phyloP scores from a whole-genome alignment of 2,113 vertebrate genomes.

The Hippocampus comes region DNA sequence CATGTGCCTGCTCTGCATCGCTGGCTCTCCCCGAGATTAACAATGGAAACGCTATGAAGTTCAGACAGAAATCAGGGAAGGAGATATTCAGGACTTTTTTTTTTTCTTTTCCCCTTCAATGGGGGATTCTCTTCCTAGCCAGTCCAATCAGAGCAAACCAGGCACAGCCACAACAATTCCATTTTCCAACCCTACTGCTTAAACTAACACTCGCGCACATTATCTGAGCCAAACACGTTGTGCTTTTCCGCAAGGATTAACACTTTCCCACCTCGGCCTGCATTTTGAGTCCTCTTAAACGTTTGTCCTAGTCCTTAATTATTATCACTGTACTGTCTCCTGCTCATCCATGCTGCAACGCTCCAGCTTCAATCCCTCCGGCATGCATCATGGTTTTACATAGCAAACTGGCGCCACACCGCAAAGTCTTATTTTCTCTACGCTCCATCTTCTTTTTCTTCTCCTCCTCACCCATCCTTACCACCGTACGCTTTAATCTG shows the following conservation, averaged over 20 bases:
- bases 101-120: neutral
- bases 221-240: slow-evolving; percentile 3
- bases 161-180: slow-evolving; percentile 5
- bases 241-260: slow-evolving; percentile 7
- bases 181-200: neutral
- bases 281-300: neutral
- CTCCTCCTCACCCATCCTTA: neutral
- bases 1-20: neutral
- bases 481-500: neutral
- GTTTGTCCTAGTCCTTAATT: slow-evolving; percentile 6
- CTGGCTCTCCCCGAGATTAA: neutral
- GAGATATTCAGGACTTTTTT: neutral
- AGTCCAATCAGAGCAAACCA: neutral
- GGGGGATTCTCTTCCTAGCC: neutral
- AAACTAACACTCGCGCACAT: neutral
- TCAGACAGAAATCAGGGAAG: slow-evolving; percentile 2
- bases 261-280: slow-evolving; percentile 3
- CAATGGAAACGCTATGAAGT: slow-evolving; percentile 2
- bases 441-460: neutral
- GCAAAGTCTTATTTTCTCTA: slow-evolving; percentile 8
- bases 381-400: slow-evolving; percentile 5
- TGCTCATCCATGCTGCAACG: neutral
- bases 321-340: neutral
- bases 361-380: slow-evolving; percentile 4
- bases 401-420: slow-evolving; percentile 8